Percentiles rank a stretch among this genome's conserved stretches.
phyloP scores from a whole-genome alignment of 1,140 invertebrate species.

The Drosophila nigrodunni region DNA sequence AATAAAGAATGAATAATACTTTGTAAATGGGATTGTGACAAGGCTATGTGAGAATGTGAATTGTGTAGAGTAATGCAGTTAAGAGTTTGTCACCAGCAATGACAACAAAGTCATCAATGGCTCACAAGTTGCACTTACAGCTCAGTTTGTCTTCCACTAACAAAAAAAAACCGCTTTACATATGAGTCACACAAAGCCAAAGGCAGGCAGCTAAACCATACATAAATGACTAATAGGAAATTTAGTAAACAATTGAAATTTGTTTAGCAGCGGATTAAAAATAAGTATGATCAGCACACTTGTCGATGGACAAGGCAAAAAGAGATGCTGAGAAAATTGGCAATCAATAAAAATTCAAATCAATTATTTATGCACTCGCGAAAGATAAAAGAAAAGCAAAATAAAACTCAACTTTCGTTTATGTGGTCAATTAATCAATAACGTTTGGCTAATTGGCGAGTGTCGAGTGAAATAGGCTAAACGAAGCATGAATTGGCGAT shows the following conservation, averaged over 20 bases:
- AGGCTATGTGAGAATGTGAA: constrained; percentile 3
- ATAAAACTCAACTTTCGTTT: constrained; percentile 33
- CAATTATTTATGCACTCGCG: constrained; percentile 36
- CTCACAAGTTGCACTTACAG: background rate
- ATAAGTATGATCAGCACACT: constrained; percentile 22
- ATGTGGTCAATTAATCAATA: constrained; percentile 63
- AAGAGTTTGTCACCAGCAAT: constrained; percentile 17
- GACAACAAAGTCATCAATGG: constrained; percentile 8
- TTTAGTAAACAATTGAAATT: constrained; percentile 8
- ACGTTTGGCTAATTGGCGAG: constrained; percentile 50
- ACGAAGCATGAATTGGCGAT: constrained; percentile 27
- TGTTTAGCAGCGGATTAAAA: background rate
- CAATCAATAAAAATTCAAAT: constrained; percentile 22
- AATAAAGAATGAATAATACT: constrained; percentile 25
- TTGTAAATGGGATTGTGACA: background rate
- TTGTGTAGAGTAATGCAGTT: constrained; percentile 4
- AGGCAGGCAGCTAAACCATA: background rate
- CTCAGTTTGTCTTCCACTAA: background rate
- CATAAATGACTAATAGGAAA: background rate
- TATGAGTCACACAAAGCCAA: constrained; percentile 1
- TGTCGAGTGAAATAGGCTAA: constrained; percentile 23
- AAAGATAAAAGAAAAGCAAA: constrained; percentile 1
- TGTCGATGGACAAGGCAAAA: constrained; percentile 20
- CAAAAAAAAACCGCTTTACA: background rate
- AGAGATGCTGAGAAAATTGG: constrained; percentile 1